Conservation (phyloP, 2,113 vertebrate species). For the Meriones unguiculatus region DNA sequence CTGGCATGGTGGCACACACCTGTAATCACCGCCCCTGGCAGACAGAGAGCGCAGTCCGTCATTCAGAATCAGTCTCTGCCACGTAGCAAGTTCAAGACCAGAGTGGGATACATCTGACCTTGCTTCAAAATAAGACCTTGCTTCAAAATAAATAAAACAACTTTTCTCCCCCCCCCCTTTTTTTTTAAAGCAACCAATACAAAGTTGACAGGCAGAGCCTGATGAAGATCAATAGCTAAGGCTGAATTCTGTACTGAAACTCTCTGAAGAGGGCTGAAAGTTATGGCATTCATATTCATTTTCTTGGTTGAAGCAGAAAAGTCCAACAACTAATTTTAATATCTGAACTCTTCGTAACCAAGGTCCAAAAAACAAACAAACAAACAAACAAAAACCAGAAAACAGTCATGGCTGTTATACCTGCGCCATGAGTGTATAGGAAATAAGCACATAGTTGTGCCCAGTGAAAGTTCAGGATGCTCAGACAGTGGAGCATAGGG, state of each 20-base stretch:
- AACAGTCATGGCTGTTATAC: neutral
- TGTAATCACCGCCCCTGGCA: neutral
- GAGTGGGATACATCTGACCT: too few species aligned
- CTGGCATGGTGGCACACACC: neutral
- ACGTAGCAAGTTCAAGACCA: neutral
- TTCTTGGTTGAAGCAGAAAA: slow-evolving; percentile 38
- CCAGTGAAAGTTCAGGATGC: neutral
- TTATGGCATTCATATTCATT: neutral
- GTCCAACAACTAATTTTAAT: slow-evolving; percentile 42
- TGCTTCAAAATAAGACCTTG: neutral
- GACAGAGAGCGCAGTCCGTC: neutral
- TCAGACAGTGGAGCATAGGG: neutral
- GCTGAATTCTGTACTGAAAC: neutral
- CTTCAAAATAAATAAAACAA: neutral
- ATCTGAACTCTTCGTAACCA: slow-evolving; percentile 7
- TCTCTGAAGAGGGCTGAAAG: slow-evolving; percentile 10
- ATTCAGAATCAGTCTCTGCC: neutral
- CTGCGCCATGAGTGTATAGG: neutral
- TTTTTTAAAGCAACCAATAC: neutral
- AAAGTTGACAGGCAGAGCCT: neutral
- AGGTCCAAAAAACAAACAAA: neutral
- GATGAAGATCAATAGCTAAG: neutral
- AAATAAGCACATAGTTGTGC: neutral
- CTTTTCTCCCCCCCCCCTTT: neutral
- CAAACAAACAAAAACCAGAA: too few species aligned